Conservation (phyloP, 2,797 vertebrate species). For the Pteronotus mesoamericanus region DNA sequence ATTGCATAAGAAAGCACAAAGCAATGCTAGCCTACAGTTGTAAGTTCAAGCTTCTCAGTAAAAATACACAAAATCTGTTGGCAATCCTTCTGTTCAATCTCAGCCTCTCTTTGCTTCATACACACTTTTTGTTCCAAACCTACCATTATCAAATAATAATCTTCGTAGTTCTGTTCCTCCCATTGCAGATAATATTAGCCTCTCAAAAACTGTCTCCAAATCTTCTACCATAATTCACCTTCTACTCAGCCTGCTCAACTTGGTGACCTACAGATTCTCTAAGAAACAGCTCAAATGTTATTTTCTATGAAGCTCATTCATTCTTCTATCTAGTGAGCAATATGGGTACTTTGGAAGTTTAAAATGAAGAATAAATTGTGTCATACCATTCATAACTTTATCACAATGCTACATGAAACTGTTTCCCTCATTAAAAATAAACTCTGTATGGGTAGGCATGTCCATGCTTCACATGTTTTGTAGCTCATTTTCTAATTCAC, state of each 20-base stretch:
- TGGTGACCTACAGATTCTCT: not conserved
- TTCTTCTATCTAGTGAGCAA: not conserved
- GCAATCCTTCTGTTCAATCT: not conserved
- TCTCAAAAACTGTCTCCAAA: not conserved
- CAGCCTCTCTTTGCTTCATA: not conserved
- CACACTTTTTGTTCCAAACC: not conserved
- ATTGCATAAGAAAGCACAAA: not conserved
- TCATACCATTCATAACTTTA: not conserved
- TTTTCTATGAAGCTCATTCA: not conserved
- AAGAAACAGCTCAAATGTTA: not conserved
- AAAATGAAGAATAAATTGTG: not conserved
- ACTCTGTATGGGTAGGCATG: not conserved
- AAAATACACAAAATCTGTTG: not conserved
- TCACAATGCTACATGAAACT: not conserved
- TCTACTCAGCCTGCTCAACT: not conserved
- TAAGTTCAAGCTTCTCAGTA: not conserved
- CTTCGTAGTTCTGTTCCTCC: not conserved
- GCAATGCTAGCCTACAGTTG: not conserved
- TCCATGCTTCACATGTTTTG: not conserved
- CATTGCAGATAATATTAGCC: not conserved
- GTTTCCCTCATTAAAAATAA: constrained; percentile 42
- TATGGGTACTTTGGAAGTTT: not conserved
- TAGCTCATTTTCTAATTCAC: not conserved
- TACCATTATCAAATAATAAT: not conserved
- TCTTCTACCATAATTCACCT: not conserved